A percentile compares a stretch with the other conserved stretches of the same genome.
These are phyloP conservation scores for Merodon equestris DNA, from an alignment of 2,888 invertebrate species.

Conservation along the genomic window DNA sequence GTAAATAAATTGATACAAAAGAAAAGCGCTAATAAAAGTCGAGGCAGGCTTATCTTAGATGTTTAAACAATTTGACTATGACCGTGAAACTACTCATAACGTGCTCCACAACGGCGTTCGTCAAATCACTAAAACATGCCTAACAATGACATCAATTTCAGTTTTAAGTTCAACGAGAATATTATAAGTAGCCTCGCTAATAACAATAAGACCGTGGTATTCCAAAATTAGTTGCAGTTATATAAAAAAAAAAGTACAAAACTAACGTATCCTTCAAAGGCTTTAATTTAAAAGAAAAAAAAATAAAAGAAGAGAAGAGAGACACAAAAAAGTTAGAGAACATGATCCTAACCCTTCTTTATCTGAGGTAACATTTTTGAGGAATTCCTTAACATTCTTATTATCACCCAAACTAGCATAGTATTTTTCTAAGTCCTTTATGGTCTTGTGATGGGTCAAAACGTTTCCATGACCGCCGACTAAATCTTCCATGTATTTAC, in stretches of 20 bases:
- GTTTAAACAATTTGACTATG: too few relatives aligned
- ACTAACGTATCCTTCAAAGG: too few relatives aligned
- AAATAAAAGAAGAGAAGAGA: conserved; percentile 19
- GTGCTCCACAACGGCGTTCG: too few relatives aligned
- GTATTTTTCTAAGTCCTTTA: conserved; percentile 91
- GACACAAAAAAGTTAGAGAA: conserved; percentile 12
- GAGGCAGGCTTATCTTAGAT: too few relatives aligned
- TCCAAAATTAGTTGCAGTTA: conserved; percentile 24
- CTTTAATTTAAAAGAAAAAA: conserved; percentile 4
- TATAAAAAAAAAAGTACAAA: not conserved
- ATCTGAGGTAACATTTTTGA: conserved; percentile 94
- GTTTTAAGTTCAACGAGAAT: too few relatives aligned
- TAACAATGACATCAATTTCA: too few relatives aligned
- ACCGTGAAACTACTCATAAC: too few relatives aligned
- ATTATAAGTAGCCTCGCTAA: too few relatives aligned
- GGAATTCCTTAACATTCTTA: conserved; percentile 91
- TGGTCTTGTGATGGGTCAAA: conserved; percentile 90
- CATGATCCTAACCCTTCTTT: conserved; percentile 89
- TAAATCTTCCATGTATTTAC: conserved; percentile 95
- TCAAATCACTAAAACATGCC: too few relatives aligned
- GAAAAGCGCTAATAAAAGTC: too few relatives aligned
- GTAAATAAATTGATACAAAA: too few relatives aligned
- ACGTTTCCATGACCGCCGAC: conserved; percentile 93
- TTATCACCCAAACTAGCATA: conserved; percentile 88
- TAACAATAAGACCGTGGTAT: too few relatives aligned